Conservation (phyloP, 2,888 invertebrate species). For the Trichogramma evanescens region DNA sequence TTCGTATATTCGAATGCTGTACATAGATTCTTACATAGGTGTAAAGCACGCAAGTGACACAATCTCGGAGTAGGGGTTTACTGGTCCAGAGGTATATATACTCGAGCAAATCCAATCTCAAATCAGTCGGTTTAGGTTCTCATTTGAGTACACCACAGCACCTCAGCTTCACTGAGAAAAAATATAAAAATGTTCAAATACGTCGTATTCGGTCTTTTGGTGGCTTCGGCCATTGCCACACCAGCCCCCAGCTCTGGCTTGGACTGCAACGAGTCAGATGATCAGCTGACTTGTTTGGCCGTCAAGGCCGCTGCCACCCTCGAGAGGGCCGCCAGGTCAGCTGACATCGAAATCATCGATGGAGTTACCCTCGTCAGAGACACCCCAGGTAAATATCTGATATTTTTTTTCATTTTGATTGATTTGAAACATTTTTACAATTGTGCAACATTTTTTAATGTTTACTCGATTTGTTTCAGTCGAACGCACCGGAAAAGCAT, state of each 20-base stretch:
- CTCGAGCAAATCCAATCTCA: too few relatives aligned
- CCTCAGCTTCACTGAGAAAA: too few relatives aligned
- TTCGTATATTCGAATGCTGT: too few relatives aligned
- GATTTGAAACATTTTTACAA: too few relatives aligned
- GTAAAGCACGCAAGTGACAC: too few relatives aligned
- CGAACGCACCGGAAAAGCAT: conserved; percentile 37
- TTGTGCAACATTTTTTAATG: too few relatives aligned
- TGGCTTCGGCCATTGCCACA: conserved; percentile 38
- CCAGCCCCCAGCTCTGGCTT: conserved; percentile 30
- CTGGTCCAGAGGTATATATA: too few relatives aligned
- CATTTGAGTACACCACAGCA: too few relatives aligned
- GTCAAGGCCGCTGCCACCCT: conserved; percentile 54
- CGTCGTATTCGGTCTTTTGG: conserved; percentile 37
- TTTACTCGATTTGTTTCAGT: conserved; percentile 27
- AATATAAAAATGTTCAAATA: conserved; percentile 45
- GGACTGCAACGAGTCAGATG: conserved; percentile 46
- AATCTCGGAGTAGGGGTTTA: too few relatives aligned
- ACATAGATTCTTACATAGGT: too few relatives aligned
- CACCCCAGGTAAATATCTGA: conserved; percentile 35
- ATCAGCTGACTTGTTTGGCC: conserved; percentile 53
- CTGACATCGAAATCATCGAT: conserved; percentile 53
- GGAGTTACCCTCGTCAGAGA: conserved; percentile 53
- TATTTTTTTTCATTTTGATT: too few relatives aligned
- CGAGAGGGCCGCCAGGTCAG: conserved; percentile 53
- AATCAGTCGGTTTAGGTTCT: too few relatives aligned